Base-by-base conservation (phyloP, 1,140 invertebrate genomes). In the Macrostomum lignano region DNA sequence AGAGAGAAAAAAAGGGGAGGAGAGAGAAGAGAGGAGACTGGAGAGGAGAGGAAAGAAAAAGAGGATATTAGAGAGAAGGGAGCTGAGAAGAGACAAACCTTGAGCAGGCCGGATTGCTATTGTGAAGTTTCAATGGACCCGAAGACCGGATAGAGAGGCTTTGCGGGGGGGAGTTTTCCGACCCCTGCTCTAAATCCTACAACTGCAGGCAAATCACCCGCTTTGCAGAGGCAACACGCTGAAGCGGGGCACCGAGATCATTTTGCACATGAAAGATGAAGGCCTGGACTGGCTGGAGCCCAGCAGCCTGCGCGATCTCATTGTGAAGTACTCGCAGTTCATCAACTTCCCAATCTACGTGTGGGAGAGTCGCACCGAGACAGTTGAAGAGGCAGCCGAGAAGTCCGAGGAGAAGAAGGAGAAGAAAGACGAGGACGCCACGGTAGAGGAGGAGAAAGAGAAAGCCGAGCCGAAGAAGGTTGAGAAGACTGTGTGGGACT, bases 241-340 rank as follows among this genome's bases (percentile, higher is more conserved):
- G 1, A 68, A 70, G 43, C 68, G 84, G 44, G 86, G 82, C 53
- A 81, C 79, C 11, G 70, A 69, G 40, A 68, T 75, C 43, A 65
- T 70, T 44, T 58, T 98, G 34, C 69, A 86, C 44, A 52, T 98
- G 47, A 98, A 98, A 58, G 78, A 93, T 42, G 88, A 98, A 61
- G 84, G 86, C 7, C 63, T 71, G 41, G 86, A 96, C 56, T 96
- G 77, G 78, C 55, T 96, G 37, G 81, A 96, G 55, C 65, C 74
- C 33, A 72, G 81, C 42, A 86, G 79, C 2, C 65, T 98, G 11
- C 72, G 71, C 41, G 69, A 72, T 39, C 60, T 98, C 3, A 72
- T 98, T 17, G 77, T 75, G 52, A 96, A 94, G 58, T 98, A 98
- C 57, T 91, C 79, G 1, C 88, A 98, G 61, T 98, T 98, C 56